A percentile compares a stretch with the other conserved stretches of the same genome.
Conservation (phyloP, 53 echinoderm and acorn worm species). For the Echinometra lucunter region DNA sequence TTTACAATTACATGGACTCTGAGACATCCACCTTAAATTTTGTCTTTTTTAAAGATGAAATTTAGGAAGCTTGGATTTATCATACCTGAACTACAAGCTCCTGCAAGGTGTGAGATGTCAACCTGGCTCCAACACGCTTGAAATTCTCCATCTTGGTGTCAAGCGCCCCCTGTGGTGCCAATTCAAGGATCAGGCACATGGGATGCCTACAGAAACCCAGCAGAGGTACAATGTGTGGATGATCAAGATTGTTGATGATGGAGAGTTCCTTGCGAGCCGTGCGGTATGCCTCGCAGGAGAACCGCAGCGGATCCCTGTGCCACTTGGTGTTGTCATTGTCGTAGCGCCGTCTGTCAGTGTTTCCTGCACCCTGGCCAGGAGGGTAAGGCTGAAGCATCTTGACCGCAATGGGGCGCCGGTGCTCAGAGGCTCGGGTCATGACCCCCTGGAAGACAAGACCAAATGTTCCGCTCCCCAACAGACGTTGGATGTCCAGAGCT, state of each 20-base stretch:
- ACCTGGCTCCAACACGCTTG: constrained; percentile 88
- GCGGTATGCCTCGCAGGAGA: constrained; percentile 92
- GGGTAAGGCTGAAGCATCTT: constrained; percentile 97
- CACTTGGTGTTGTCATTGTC: constrained; percentile 94
- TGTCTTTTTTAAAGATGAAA: too few relatives aligned
- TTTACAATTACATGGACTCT: too few relatives aligned
- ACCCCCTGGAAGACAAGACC: constrained; percentile 97
- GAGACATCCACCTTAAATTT: too few relatives aligned
- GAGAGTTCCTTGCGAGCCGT: constrained; percentile 93
- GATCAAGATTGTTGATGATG: constrained; percentile 87
- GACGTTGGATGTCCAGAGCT: constrained; percentile 80
- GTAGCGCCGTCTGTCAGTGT: constrained; percentile 84
- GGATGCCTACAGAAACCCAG: constrained; percentile 93
- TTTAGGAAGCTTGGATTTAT: too few relatives aligned
- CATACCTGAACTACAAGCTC: constrained; percentile 88
- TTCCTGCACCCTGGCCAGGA: constrained; percentile 90
- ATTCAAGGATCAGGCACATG: constrained; percentile 91
- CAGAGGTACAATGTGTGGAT: constrained; percentile 90
- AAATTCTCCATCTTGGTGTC: constrained; percentile 90
- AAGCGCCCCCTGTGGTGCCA: constrained; percentile 90
- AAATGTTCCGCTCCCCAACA: constrained; percentile 96
- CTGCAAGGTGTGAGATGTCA: constrained; percentile 81
- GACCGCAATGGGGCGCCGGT: constrained; percentile 76
- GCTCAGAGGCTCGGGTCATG: constrained; percentile 47
- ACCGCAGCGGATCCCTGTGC: constrained; percentile 85